Base-by-base conservation (phyloP, 2,797 vertebrate species). In the Micrastur ruficollis region DNA sequence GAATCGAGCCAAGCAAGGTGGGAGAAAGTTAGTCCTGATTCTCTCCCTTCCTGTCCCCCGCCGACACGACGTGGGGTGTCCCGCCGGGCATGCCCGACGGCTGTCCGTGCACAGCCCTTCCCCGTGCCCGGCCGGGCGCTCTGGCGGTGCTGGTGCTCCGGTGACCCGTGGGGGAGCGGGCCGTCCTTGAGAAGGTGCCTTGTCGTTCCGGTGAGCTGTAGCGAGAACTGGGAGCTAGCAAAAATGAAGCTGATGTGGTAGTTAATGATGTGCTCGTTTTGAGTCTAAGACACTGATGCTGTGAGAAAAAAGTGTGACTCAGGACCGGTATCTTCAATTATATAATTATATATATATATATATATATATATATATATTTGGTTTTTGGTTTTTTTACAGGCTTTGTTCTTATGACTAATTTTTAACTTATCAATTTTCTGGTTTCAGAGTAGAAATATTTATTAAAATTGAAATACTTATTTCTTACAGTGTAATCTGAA, bases 311-410 rank as follows among this genome's bases (percentile, higher is more conserved):
- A 10, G 29, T 38, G 25, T 29, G 3, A 27, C 52, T 58, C 46
- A 26, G 5, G 31, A 23, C 14, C 19, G 27, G 0, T 9, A 3
- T 5, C n/a, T 65, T 53, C 23, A 44, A 0, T 12, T 12, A 7
- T 0, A n/a, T n/a, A n/a, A n/a, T n/a, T n/a, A n/a, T n/a, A n/a
- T n/a, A n/a, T n/a, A n/a, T n/a, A n/a, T n/a, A n/a, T n/a, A n/a
- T n/a, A n/a, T n/a, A n/a, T n/a, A n/a, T n/a, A 50, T 20, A 1
- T 12, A 19, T 8, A 3, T 19, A 7, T 36, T 22, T 25, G 42
- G 4, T 12, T 8, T 8, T 5, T 26, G 7, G 7, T 5, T 25
- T 32, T 50, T 31, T 46, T 11, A 5, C 5, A 11, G 29, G 3
- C 19, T 47, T 61, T 63, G 19, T 26, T n/a, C 19, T 65, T 12